A percentile compares a stretch with the other conserved stretches of the same genome.
Evolutionary conservation across 1,140 invertebrate genomes (phyloP).

Genomic region (Battus philenor): DNA sequence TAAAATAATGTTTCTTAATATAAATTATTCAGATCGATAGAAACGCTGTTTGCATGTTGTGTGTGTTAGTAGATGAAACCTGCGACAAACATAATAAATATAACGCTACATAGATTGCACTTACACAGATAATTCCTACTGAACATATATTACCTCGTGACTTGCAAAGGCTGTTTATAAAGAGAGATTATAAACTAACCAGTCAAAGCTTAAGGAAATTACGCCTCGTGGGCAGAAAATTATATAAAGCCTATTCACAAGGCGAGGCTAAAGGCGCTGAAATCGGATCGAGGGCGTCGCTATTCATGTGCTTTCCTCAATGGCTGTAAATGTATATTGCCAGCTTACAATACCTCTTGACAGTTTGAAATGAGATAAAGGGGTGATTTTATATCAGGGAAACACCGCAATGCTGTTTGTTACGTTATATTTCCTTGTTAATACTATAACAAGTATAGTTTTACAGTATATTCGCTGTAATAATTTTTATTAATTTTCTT

Average conservation of each 20-base stretch:
- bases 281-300: neutral
- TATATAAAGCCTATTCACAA: slow-evolving; percentile 4
- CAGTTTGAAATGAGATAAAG: slow-evolving; percentile 2
- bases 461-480: too few relatives aligned
- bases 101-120: too few relatives aligned
- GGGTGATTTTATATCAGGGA: neutral
- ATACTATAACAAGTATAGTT: too few relatives aligned
- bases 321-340: too few relatives aligned
- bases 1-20: too few relatives aligned
- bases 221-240: neutral
- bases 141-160: too few relatives aligned
- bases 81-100: too few relatives aligned
- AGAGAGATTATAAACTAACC: neutral
- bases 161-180: neutral
- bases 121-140: too few relatives aligned
- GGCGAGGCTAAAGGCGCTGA: neutral
- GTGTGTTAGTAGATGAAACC: too few relatives aligned
- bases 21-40: too few relatives aligned
- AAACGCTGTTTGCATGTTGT: too few relatives aligned
- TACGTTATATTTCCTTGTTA: slow-evolving; percentile 1
- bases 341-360: neutral
- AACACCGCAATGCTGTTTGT: neutral
- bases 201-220: slow-evolving; percentile 3
- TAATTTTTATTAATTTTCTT: too few relatives aligned
- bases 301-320: neutral